Percentiles rank a stretch among this genome's conserved stretches.
Conservation (phyloP, 2,113 vertebrate species). For the Larimichthys crocea region DNA sequence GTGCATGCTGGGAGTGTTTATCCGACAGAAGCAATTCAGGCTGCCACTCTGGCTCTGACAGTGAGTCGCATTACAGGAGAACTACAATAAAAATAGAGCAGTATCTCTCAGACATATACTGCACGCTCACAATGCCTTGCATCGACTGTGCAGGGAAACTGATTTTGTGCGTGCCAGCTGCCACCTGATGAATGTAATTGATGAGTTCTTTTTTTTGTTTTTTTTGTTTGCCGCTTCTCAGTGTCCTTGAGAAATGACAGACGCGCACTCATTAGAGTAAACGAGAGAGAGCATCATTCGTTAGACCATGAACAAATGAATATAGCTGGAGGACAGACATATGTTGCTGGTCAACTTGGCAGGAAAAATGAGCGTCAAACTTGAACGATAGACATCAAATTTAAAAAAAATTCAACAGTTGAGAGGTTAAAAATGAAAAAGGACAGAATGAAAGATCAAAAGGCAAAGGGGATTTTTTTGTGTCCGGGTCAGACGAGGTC, state of each 20-base stretch:
- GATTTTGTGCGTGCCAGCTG: slow-evolving; percentile 37
- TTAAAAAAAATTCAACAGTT: neutral
- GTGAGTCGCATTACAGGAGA: slow-evolving; percentile 72
- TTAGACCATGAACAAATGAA: slow-evolving; percentile 34
- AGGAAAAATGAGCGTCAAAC: neutral
- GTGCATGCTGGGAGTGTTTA: slow-evolving; percentile 82
- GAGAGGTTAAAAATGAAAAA: slow-evolving; percentile 3
- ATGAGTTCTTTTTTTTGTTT: neutral
- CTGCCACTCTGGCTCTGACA: slow-evolving; percentile 76
- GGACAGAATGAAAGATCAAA: neutral
- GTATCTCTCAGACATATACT: slow-evolving; percentile 38
- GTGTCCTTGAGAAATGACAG: slow-evolving; percentile 47
- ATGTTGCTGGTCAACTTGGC: slow-evolving; percentile 27
- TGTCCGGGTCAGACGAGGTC: slow-evolving; percentile 48
- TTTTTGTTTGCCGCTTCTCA: slow-evolving; percentile 7
- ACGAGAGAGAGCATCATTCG: slow-evolving; percentile 31
- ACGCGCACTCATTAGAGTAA: slow-evolving; percentile 28
- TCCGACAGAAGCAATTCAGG: slow-evolving; percentile 75
- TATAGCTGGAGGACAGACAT: slow-evolving; percentile 46
- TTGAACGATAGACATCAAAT: neutral
- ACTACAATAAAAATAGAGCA: slow-evolving; percentile 73
- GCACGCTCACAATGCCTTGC: slow-evolving; percentile 32
- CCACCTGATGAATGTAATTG: slow-evolving; percentile 58
- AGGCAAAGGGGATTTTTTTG: neutral
- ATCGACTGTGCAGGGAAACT: slow-evolving; percentile 18